Evolutionary conservation across 2,888 invertebrate genomes (phyloP), one percentile per base, ranked within the genome.

Genomic region (Phortica magna): DNA sequence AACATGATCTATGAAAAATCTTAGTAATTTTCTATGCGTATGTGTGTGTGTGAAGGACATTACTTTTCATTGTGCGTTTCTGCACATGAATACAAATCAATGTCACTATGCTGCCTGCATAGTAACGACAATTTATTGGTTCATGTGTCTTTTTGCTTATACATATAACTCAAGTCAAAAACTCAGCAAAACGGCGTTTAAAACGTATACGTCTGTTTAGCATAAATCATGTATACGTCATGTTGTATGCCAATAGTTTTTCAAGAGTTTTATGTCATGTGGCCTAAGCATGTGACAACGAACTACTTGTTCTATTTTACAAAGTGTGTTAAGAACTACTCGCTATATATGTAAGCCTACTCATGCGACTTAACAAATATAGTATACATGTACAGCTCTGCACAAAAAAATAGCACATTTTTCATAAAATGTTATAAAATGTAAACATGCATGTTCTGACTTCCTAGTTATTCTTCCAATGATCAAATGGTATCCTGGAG

Each of bases 1-100:
- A 48, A 14, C 48, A 48, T 48, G 3, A 48, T 9, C 48, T 48
- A 48, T 48, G 48, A 48, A 14, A 12, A 48, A 48, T 14, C 14
- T 14, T 12, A 48, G 10, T 12, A 48, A 48, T 14, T 48, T 2
- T 48, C 7, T 48, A 14, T 43, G 7, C 10, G 43, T 43, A 10
- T 59, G 59, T 59, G 19, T 59, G 17, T 59, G 19, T 59, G n/a
- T n/a, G n/a, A n/a, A n/a, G n/a, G n/a, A n/a, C n/a, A n/a, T n/a
- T n/a, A n/a, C n/a, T n/a, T n/a, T n/a, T 31, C 31, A 31, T 31
- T 31, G 31, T 31, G 1, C 31, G 31, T 31, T 31, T 31, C 31
- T 31, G 31, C 31, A 31, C 31, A 31, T 31, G 61, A 22, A 61
- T 61, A 61, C 61, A 61, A 61, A 61, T 61, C 61, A 61, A 22